These are phyloP conservation scores for Eupithecia inturbata DNA, from an alignment of 2,888 invertebrate genomes.

Conservation along the genomic window DNA sequence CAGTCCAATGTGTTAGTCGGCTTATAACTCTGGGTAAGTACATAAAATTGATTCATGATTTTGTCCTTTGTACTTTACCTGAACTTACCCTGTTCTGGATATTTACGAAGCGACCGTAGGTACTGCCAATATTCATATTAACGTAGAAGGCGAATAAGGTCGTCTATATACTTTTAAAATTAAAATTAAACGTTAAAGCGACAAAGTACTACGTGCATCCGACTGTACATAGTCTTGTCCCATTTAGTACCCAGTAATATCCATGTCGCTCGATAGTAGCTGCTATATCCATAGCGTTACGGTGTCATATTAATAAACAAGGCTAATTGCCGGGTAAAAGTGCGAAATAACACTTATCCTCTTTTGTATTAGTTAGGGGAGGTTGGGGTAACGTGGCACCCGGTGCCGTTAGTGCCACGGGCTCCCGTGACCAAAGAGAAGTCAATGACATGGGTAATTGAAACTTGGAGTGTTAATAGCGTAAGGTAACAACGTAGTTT, in stretches of 20 bases:
- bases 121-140: neutral
- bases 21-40: too few relatives aligned
- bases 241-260: neutral
- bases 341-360: constrained; percentile 26
- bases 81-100: too few relatives aligned
- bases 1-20: too few relatives aligned
- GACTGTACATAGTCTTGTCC: neutral
- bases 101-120: neutral
- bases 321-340: constrained; percentile 27
- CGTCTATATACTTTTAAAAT: neutral
- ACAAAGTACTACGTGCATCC: neutral
- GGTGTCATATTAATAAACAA: constrained; percentile 20
- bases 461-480: neutral
- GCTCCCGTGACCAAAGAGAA: neutral
- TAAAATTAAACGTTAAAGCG: neutral
- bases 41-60: too few relatives aligned
- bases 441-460: neutral
- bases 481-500: neutral
- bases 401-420: neutral
- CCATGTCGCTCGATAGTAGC: constrained; percentile 11
- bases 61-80: too few relatives aligned
- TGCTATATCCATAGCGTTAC: constrained; percentile 10
- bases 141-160: neutral
- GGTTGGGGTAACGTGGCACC: constrained; percentile 12
- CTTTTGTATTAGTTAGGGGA: constrained; percentile 28